Conservation (phyloP, 2,888 invertebrate species). For the Ormyrus labotus region DNA sequence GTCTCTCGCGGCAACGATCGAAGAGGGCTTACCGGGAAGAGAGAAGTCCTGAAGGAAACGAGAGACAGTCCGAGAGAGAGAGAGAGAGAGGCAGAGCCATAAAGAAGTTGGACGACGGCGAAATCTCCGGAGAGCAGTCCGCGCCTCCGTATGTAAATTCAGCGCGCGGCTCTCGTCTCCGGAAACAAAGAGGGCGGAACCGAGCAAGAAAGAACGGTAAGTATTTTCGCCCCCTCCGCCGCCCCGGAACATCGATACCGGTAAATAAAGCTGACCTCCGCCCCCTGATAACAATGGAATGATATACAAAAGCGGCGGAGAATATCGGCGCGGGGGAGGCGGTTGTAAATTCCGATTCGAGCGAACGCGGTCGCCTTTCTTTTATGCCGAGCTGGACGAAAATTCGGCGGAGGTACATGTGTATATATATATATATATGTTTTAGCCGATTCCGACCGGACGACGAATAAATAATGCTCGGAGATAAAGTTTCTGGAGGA, state of each 20-base stretch:
- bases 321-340: not conserved
- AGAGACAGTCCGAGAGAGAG: slow-evolving; percentile 5
- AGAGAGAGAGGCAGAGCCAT: not conserved
- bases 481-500: no score
- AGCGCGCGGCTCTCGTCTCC: not conserved
- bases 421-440: no score
- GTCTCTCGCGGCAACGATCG: not conserved
- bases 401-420: no score
- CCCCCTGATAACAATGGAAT: not conserved
- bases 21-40: not conserved
- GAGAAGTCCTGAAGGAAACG: slow-evolving; percentile 4
- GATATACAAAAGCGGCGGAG: not conserved
- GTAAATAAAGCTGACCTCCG: not conserved
- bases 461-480: no score
- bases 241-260: no score
- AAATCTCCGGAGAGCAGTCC: slow-evolving; percentile 40
- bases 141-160: slow-evolving; percentile 49
- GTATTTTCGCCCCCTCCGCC: no score
- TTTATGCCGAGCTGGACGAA: no score
- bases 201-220: no score
- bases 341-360: no score
- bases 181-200: not conserved
- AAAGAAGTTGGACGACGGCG: not conserved
- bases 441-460: no score
- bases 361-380: no score